Percentiles rank a stretch among this genome's conserved stretches.
phyloP scores from a whole-genome alignment of 2,888 invertebrate species.

The Antitype chi region DNA sequence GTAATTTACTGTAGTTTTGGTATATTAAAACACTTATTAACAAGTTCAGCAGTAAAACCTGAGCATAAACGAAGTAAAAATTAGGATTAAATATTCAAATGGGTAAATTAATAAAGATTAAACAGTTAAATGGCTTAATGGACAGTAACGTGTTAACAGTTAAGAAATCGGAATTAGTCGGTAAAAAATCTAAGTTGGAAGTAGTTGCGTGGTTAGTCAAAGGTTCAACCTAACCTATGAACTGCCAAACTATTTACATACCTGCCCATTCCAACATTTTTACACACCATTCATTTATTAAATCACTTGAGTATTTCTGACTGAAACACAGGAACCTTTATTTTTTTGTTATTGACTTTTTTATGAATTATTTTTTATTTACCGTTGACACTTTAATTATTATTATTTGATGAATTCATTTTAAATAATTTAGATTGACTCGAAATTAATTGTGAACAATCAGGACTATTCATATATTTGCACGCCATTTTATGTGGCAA shows the following conservation, averaged over 20 bases:
- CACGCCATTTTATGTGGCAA: too few relatives aligned
- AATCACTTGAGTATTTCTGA: too few relatives aligned
- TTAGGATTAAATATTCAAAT: neutral
- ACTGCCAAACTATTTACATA: neutral
- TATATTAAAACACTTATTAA: neutral
- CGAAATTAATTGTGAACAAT: too few relatives aligned
- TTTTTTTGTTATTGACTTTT: too few relatives aligned
- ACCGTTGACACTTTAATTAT: too few relatives aligned
- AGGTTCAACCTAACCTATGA: neutral
- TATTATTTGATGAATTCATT: too few relatives aligned
- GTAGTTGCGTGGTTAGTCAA: neutral
- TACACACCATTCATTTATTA: neutral
- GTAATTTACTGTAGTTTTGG: neutral
- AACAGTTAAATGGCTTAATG: neutral
- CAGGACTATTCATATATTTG: too few relatives aligned
- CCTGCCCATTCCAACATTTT: neutral
- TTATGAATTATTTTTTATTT: too few relatives aligned
- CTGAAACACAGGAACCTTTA: too few relatives aligned
- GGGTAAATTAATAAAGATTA: neutral
- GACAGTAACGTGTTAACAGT: neutral
- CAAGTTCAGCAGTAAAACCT: neutral
- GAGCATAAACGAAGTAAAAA: neutral
- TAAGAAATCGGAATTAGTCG: neutral
- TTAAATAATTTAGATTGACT: too few relatives aligned
- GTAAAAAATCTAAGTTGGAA: neutral